phyloP scores from a whole-genome alignment of 2,113 vertebrate genomes.

The Plotosus lineatus region DNA sequence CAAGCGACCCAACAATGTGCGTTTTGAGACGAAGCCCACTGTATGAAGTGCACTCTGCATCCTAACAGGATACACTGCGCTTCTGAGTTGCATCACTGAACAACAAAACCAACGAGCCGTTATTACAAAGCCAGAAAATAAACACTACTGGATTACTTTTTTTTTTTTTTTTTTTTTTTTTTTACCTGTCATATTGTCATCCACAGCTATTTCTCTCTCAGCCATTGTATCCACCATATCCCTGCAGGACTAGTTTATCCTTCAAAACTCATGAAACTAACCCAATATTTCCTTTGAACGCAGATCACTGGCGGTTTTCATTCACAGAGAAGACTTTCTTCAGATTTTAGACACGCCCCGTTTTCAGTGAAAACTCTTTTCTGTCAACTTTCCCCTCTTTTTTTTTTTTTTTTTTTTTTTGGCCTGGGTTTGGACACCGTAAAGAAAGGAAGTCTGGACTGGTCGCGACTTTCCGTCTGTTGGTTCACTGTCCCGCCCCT shows the following conservation, averaged over 20 bases:
- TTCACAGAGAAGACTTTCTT: no score
- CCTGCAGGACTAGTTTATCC: constrained; percentile 19
- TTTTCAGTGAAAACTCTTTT: background rate
- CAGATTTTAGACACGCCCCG: background rate
- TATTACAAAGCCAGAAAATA: background rate
- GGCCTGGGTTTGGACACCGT: constrained; percentile 41
- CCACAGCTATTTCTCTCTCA: constrained; percentile 63
- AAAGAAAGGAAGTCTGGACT: constrained; percentile 63
- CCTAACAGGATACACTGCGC: background rate
- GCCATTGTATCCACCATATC: constrained; percentile 65
- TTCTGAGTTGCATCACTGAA: constrained; percentile 1
- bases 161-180: no score
- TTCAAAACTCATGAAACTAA: constrained; percentile 62
- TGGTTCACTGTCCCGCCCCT: constrained; percentile 62
- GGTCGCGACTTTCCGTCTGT: constrained; percentile 50
- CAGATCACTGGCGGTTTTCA: background rate
- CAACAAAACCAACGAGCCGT: background rate
- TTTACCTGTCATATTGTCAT: constrained; percentile 68
- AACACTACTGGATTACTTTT: no score
- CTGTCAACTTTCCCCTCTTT: background rate
- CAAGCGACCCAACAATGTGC: no score
- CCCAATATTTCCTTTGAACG: constrained; percentile 33
- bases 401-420: background rate
- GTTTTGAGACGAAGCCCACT: constrained; percentile 14
- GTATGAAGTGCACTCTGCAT: no score